These are phyloP conservation scores for Augochlorella aurata DNA, from an alignment of 2,888 invertebrate genomes.

Conservation along the genomic window DNA sequence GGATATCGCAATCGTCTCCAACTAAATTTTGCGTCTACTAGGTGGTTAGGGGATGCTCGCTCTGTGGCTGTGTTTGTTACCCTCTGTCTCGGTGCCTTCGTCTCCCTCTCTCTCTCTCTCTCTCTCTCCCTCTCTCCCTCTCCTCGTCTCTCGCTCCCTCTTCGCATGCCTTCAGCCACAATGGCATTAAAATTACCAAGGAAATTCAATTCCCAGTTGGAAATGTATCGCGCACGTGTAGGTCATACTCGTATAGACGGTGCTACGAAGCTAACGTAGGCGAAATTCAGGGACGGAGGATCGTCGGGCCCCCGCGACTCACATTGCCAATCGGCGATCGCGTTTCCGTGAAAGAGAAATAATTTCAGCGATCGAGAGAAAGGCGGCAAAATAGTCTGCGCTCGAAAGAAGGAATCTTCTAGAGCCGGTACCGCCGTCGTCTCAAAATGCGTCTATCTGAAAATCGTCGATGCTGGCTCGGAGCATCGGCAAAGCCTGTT, in stretches of 20 bases:
- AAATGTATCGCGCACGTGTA: conserved; percentile 74
- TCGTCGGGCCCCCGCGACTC: conserved; percentile 17
- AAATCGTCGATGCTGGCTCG: no score
- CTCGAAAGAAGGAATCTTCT: no score
- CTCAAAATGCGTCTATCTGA: no score
- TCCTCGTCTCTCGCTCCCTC: conserved; percentile 29
- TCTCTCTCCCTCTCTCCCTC: conserved; percentile 23
- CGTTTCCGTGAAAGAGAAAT: no score
- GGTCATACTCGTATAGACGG: conserved; percentile 48
- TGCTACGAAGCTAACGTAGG: conserved; percentile 35
- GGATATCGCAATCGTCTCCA: conserved; percentile 60
- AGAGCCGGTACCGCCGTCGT: no score
- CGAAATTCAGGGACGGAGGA: conserved; percentile 47
- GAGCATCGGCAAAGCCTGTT: no score
- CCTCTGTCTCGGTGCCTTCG: conserved; percentile 58
- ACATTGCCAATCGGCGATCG: no score
- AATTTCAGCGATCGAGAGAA: no score
- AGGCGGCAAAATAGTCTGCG: no score
- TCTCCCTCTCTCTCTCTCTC: conserved; percentile 46
- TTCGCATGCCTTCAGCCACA: conserved; percentile 68
- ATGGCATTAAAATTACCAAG: conserved; percentile 80
- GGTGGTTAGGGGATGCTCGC: conserved; percentile 54
- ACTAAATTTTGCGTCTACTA: conserved; percentile 64
- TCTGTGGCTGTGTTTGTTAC: conserved; percentile 70
- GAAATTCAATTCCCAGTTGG: conserved; percentile 79